These are phyloP conservation scores for Sphaerophoria rueppellii DNA, from an alignment of 2,888 invertebrate genomes.

Conservation along the genomic window DNA sequence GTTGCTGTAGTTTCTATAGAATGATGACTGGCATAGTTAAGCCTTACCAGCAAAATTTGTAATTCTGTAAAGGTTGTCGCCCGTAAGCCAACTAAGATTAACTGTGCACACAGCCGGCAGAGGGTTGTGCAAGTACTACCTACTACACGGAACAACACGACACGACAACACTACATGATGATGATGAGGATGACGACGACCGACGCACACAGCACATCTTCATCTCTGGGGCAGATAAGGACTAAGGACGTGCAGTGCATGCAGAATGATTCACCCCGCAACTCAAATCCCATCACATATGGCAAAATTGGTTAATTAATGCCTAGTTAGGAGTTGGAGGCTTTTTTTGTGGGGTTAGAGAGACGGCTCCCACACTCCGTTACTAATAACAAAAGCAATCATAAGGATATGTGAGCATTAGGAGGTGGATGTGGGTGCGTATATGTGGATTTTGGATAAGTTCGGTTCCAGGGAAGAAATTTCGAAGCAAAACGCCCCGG, in stretches of 20 bases:
- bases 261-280: constrained; percentile 17
- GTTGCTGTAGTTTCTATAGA: constrained; percentile 15
- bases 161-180: not conserved
- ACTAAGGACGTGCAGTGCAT: constrained; percentile 73
- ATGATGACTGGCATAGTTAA: constrained; percentile 3
- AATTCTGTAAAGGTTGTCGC: constrained; percentile 72
- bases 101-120: constrained; percentile 43
- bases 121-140: not conserved
- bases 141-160: constrained; percentile 6
- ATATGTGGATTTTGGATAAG: not conserved
- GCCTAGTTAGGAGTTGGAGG: constrained; percentile 63
- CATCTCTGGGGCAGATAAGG: constrained; percentile 38
- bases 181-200: too few species aligned
- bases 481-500: too few species aligned
- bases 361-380: not conserved
- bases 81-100: constrained; percentile 73
- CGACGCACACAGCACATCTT: constrained; percentile 42
- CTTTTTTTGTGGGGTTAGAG: not conserved
- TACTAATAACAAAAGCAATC: constrained; percentile 65
- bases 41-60: constrained; percentile 64
- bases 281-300: constrained; percentile 33
- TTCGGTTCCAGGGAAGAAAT: too few species aligned
- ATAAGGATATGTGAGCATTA: constrained; percentile 54
- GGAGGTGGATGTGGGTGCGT: not conserved
- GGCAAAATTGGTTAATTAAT: constrained; percentile 75